Percentiles rank a stretch among this genome's conserved stretches.
Evolutionary conservation across 1,140 invertebrate species (phyloP).

Genomic region (Episyrphus balteatus): DNA sequence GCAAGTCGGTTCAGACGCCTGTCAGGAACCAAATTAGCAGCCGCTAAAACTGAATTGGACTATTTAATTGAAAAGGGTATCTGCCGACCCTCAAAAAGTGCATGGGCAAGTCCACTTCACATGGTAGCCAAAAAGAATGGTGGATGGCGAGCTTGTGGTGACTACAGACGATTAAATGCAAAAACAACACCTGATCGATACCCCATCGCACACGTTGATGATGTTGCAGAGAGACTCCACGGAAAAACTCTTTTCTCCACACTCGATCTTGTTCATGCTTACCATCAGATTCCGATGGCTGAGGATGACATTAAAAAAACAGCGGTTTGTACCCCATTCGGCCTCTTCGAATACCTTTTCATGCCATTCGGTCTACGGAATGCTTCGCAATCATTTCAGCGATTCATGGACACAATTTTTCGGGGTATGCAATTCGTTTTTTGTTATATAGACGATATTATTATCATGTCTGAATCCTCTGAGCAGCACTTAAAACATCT

Average conservation of each 20-base stretch:
- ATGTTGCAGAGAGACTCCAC: constrained; percentile 24
- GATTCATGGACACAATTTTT: constrained; percentile 40
- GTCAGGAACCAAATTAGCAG: constrained; percentile 19
- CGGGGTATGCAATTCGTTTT: constrained; percentile 21
- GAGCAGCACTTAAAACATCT: constrained; percentile 25
- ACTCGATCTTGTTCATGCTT: constrained; percentile 40
- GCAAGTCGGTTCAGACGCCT: constrained; percentile 26
- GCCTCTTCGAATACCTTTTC: constrained; percentile 17
- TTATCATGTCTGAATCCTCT: constrained; percentile 21
- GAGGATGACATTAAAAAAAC: constrained; percentile 31
- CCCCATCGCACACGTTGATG: constrained; percentile 22
- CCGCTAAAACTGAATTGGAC: constrained; percentile 22
- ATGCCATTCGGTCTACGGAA: constrained; percentile 30
- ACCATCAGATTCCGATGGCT: constrained; percentile 35
- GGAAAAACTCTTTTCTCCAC: constrained; percentile 34
- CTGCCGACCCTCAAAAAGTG: constrained; percentile 27
- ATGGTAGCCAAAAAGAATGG: constrained; percentile 35
- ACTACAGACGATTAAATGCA: constrained; percentile 38
- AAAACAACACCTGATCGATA: constrained; percentile 30
- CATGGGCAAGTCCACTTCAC: constrained; percentile 38
- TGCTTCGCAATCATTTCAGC: constrained; percentile 37
- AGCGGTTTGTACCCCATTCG: constrained; percentile 28
- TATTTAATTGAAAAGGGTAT: constrained; percentile 23
- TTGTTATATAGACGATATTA: constrained; percentile 30
- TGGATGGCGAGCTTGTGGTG: constrained; percentile 32